These are phyloP conservation scores for Notocelia uddmanniana DNA, from an alignment of 2,888 invertebrate species.

Conservation along the genomic window DNA sequence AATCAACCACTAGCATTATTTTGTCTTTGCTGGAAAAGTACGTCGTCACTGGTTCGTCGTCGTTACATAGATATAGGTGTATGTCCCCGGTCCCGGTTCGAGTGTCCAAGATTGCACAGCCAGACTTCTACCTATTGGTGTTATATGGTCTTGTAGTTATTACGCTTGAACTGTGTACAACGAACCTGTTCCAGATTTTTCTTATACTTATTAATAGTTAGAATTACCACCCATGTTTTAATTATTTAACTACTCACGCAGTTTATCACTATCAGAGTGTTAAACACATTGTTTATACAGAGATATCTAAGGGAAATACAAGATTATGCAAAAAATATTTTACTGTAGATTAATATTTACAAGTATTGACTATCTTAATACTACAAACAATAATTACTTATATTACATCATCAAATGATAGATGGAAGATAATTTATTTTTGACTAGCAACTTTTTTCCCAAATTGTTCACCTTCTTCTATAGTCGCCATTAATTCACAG, in stretches of 20 bases:
- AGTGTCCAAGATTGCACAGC: too few relatives aligned
- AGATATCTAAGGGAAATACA: neutral
- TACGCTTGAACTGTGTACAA: neutral
- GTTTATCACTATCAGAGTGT: neutral
- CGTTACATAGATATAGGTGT: too few relatives aligned
- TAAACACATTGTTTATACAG: neutral
- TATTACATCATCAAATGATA: neutral
- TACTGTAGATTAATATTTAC: conserved; percentile 21
- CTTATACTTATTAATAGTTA: neutral
- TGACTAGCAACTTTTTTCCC: conserved; percentile 60
- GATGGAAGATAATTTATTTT: conserved; percentile 4
- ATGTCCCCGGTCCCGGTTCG: too few relatives aligned
- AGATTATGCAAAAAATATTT: neutral
- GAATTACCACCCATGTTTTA: neutral
- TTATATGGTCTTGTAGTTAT: too few relatives aligned
- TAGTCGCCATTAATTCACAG: conserved; percentile 90
- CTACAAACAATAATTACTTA: neutral
- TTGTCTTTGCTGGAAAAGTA: too few relatives aligned
- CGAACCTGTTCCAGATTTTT: neutral
- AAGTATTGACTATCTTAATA: neutral
- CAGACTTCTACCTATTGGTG: too few relatives aligned
- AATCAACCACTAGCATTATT: too few relatives aligned
- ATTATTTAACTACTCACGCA: neutral
- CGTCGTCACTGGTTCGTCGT: too few relatives aligned
- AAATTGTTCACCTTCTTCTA: conserved; percentile 91